Percentiles rank a stretch among this genome's conserved stretches.
Evolutionary conservation across 2,113 vertebrate genomes (phyloP).

Genomic region (Myotis yumanensis): DNA sequence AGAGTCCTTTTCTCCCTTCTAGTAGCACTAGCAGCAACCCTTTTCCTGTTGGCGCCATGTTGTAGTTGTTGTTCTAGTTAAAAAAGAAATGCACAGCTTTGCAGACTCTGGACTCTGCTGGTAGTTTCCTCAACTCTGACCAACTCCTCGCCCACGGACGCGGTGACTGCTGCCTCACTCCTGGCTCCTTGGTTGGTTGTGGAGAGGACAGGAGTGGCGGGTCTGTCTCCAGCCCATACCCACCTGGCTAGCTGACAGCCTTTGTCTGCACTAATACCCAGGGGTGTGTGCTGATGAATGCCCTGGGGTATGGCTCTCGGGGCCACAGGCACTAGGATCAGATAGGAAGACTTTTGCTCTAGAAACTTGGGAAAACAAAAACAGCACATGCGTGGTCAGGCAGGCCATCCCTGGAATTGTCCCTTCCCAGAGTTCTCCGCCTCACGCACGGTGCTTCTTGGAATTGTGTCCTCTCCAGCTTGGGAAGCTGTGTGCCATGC

Average conservation of each 20-base stretch:
- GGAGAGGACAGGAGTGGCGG: neutral
- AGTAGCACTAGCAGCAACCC: neutral
- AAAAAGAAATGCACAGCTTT: neutral
- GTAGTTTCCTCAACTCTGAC: neutral
- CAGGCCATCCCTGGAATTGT: neutral
- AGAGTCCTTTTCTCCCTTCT: neutral
- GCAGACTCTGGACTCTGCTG: neutral
- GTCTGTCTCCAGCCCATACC: neutral
- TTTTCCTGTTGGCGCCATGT: neutral
- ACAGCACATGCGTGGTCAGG: neutral
- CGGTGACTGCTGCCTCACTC: neutral
- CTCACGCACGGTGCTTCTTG: neutral
- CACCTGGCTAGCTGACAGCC: neutral
- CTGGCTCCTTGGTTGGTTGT: too few relatives aligned
- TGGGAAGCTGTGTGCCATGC: neutral
- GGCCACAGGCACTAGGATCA: too few relatives aligned
- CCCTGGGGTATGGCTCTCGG: neutral
- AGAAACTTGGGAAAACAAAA: neutral
- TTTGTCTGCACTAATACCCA: neutral
- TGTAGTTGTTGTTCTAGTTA: neutral
- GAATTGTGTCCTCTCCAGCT: neutral
- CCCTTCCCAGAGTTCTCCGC: neutral
- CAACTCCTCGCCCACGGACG: neutral
- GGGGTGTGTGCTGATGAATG: rapidly evolving
- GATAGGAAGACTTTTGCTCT: neutral